Base-by-base conservation (phyloP, 2,113 vertebrate genomes). In the Smithornis capensis region DNA sequence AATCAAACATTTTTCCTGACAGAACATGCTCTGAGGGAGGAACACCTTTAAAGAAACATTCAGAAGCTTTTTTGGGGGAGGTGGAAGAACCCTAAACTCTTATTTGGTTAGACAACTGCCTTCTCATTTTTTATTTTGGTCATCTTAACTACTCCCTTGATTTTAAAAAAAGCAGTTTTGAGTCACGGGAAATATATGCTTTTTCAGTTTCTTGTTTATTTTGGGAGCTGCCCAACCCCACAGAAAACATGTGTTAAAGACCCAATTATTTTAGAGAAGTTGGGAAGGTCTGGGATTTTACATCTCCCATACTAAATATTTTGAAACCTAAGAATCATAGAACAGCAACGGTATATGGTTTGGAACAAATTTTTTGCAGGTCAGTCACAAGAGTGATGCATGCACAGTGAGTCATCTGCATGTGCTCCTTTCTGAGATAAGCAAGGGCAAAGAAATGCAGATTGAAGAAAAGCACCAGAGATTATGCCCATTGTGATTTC, bases 401-500 rank as follows among this genome's bases (percentile, higher is more conserved):
- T 16, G 5, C 24, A 15, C 2, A 38, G 27, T 21, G 6, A 80
- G 14, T 35, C 16, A 50, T 12, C n/a, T 55, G 31, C 28, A 7
- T 0, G 0, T 1, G 2, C 19, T 56, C 53, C 31, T 68, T 28
- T 44, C n/a, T 47, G 35, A 18, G 56, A 63, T 10, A 62, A 71
- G 25, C 3, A 70, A 80, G 9, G 19, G 3, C 17, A 74, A 65
- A 76, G 45, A 69, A 56, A 37, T 10, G 4, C 23, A 33, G n/a
- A 52, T 6, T 42, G 45, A 69, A 63, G 28, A 19, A 82, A 23
- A 79, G 13, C 7, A 50, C 56, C 52, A 44, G 33, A 33, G 52
- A 91, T 71, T 6, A 14, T 4, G 5, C 19, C 69, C 0, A 0
- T 14, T 64, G 47, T 69, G 42, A 63, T 12, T 8, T 29, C 17